A percentile compares a stretch with the other conserved stretches of the same genome.
These are phyloP conservation scores for Leptopilina boulardi DNA, from an alignment of 1,140 invertebrate genomes.

Conservation along the genomic window DNA sequence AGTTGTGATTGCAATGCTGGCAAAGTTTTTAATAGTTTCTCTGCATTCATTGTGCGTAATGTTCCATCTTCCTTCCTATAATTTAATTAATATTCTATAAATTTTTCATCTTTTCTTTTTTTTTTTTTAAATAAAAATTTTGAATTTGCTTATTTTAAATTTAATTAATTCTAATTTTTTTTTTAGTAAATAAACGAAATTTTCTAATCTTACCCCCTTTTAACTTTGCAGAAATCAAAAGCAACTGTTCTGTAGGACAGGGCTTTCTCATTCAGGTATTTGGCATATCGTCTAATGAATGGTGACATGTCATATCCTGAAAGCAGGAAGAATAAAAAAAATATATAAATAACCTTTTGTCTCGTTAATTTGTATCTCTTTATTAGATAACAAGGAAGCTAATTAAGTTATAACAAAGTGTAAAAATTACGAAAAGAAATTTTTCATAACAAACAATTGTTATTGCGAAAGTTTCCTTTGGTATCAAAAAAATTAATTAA, in stretches of 20 bases:
- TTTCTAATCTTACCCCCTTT: constrained; percentile 88
- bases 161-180: too few species aligned
- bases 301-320: constrained; percentile 99
- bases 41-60: constrained; percentile 96
- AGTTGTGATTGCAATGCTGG: constrained; percentile 96
- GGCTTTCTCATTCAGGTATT: constrained; percentile 99
- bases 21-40: constrained; percentile 97
- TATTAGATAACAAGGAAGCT: not conserved
- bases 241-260: constrained; percentile 98
- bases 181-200: too few species aligned
- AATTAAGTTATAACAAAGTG: not conserved
- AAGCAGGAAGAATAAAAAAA: constrained; percentile 50
- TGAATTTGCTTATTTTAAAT: too few species aligned
- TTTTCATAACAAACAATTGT: not conserved
- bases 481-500: not conserved
- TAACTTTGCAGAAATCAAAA: constrained; percentile 99
- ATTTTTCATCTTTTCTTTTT: too few species aligned
- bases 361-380: not conserved
- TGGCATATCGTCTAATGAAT: constrained; percentile 98
- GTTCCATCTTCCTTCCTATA: constrained; percentile 96
- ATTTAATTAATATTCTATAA: constrained; percentile 53
- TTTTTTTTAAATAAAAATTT: too few species aligned
- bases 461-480: not conserved
- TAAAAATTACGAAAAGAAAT: not conserved
- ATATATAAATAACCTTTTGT: constrained; percentile 34